Evolutionary conservation across 1,140 invertebrate species (phyloP).

Genomic region (Drosophila subobscura): DNA sequence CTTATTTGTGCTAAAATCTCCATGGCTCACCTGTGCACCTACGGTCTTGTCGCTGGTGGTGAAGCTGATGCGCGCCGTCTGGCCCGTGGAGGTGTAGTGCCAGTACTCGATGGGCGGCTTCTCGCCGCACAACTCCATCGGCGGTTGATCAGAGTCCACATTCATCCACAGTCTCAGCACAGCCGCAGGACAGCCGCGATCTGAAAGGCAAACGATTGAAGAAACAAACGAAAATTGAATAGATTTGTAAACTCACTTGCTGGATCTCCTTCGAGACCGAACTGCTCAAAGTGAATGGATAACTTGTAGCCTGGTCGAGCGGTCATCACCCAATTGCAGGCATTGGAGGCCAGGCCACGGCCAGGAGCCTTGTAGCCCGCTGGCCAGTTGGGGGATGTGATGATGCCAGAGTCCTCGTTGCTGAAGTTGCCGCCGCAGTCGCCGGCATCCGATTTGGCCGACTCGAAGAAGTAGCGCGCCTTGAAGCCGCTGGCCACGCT

Average conservation of each 20-base stretch:
- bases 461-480: constrained; percentile 94
- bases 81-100: constrained; percentile 91
- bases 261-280: constrained; percentile 95
- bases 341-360: constrained; percentile 89
- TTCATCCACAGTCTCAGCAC: constrained; percentile 94
- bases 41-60: constrained; percentile 93
- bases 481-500: constrained; percentile 95
- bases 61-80: constrained; percentile 86
- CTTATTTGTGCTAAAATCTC: fast-evolving
- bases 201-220: constrained; percentile 83
- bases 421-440: constrained; percentile 96
- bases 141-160: constrained; percentile 87
- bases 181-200: constrained; percentile 94
- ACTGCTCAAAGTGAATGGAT: constrained; percentile 93
- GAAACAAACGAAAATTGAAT: no score
- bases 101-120: constrained; percentile 89
- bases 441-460: constrained; percentile 93
- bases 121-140: constrained; percentile 95
- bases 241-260: constrained; percentile 85
- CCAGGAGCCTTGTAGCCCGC: constrained; percentile 92
- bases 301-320: constrained; percentile 92
- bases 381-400: constrained; percentile 95
- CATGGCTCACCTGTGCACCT: constrained; percentile 85
- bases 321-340: constrained; percentile 96
- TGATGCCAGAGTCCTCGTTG: constrained; percentile 91